Evolutionary conservation across 2,888 invertebrate species (phyloP), one percentile per base, ranked within the genome.

Genomic region (Psylliodes chrysocephalus): DNA sequence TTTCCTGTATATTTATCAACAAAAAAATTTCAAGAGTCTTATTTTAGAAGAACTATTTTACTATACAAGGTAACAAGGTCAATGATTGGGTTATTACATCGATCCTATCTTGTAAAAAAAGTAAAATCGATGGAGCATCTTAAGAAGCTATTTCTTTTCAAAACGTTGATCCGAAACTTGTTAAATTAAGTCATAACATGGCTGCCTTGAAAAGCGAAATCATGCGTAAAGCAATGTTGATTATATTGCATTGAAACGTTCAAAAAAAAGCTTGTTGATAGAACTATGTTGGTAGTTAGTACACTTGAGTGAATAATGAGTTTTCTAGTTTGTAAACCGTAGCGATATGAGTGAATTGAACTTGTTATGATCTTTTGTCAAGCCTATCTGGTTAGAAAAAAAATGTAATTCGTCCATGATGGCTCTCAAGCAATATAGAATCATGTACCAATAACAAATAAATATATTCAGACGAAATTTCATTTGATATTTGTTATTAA

Each of bases 151-250:
- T 33, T 49, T 51, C 51, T 51, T 62, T 56, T 56, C 22, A 53
- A 61, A 61, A 42, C 51, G 30, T 6, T 25, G 33, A 46, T 30
- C 56, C 62, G 51, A 62, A 62, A 62, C 49, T 49, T 35, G 42
- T 56, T 56, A 47, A 62, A 62, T 62, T 62, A 44, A 62, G 56
- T 56, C 56, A 62, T 62, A 56, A 62, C 18, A 35, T 22, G 8
- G 30, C 18, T 22, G 19, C 57, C 57, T 46, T 22, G 38, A 30
- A 42, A 57, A 47, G 35, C 19, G 14, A 46, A 56, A 57, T 57
- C 57, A 57, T 46, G 57, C 57, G 47, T 57, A 57, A 57, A 57
- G 47, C 12, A 47, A 57, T 46, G 35, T 35, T 38, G 57, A 57
- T 57, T 57, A 57, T 47, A 46, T 19, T 57, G 25, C 35, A 38